Base-by-base conservation (phyloP, 92 coral and sea anemone genomes). In the Chrysogorgia sp. region DNA sequence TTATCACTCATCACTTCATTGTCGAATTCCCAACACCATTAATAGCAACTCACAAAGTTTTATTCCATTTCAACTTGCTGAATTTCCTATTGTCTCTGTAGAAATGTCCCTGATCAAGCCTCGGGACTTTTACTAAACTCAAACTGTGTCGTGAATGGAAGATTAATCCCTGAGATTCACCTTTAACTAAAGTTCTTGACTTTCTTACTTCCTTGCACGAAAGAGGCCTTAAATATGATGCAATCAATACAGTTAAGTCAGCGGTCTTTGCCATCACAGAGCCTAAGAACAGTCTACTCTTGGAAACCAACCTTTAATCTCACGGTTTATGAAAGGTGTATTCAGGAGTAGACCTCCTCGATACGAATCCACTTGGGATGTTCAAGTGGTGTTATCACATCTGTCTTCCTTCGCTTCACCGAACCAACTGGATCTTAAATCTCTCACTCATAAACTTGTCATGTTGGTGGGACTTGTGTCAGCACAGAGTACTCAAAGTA, bases 211-310 rank as follows among this genome's bases (percentile, higher is more conserved):
- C 7, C 9, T 72, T 78, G 21, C 45, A 78, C 69, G 88, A 78
- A 14, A 32, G 58, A 59, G 84, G 80, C n/a, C 34, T 84, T 13
- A 21, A 71, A 33, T 84, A 84, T 33, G 34, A 80, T 23, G 70
- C 85, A 10, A 62, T 79, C 14, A 84, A 85, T 59, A 68, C 85
- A 34, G 88, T 85, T n/a, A 79, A 75, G 34, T 58, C 65, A 65
- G 84, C 84, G 1, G 13, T 83, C 25, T 82, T 83, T 13, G 80
- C 88, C 10, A 34, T 84, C 60, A 55, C 71, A 43, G 61, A 64
- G 28, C 84, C 88, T 33, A 30, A 37, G 13, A 49, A 68, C 49
- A 78, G 62, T 17, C 34, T 75, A 62, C 82, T 40, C 50, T 63
- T 34, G 82, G 85, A 60, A 85, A 58, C 65, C 82, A 80, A 29